Conservation (phyloP, 2,888 invertebrate genomes). For the Tortrix viridana region DNA sequence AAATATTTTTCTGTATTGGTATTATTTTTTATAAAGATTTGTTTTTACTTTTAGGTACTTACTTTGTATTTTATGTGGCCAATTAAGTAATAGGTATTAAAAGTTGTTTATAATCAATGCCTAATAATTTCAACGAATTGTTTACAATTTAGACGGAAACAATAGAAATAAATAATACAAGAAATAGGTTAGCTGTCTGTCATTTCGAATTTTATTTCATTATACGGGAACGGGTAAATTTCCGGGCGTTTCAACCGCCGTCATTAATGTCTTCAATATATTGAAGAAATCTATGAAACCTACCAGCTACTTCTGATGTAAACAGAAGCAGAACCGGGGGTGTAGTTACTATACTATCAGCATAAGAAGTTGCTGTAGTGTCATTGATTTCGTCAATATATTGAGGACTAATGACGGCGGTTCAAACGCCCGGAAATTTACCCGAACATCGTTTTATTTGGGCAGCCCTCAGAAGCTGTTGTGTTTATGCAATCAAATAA, state of each 20-base stretch:
- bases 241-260: no score
- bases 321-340: no score
- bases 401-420: no score
- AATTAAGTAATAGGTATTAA: conserved; percentile 58
- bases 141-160: conserved; percentile 77
- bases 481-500: conserved; percentile 11
- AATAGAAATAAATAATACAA: conserved; percentile 70
- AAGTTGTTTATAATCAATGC: conserved; percentile 49
- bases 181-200: conserved; percentile 51
- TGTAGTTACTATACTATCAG: no score
- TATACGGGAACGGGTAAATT: no score
- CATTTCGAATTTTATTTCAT: conserved; percentile 43
- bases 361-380: no score
- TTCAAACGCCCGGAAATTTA: no score
- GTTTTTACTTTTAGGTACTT: conserved; percentile 58
- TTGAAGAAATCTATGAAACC: no score
- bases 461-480: neutral
- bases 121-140: conserved; percentile 78
- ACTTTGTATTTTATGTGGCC: conserved; percentile 64
- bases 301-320: no score
- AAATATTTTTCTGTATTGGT: conserved; percentile 69
- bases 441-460: neutral
- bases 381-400: no score
- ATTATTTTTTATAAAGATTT: conserved; percentile 71
- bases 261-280: no score